Base-by-base conservation (phyloP, 2,888 invertebrate species). In the Synergus itoensis region DNA sequence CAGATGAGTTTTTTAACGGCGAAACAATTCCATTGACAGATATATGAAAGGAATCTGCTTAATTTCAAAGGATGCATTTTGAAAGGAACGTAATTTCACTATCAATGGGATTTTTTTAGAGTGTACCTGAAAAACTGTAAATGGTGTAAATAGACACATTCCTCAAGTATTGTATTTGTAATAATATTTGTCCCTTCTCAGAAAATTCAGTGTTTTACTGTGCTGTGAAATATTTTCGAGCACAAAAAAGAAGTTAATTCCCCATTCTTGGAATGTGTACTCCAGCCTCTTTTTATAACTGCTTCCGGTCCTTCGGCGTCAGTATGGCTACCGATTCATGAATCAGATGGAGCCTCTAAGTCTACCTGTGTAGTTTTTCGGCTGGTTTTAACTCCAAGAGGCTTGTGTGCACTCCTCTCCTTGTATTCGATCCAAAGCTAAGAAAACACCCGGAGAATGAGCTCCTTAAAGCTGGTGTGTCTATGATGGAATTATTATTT, bases 401-500 rank as follows among this genome's bases (percentile, higher is more conserved):
- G 60, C 60, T 60, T 60, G 21, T 60, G 60, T 60, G 36, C 73
- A 73, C 73, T 73, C 73, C 28, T 73, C 73, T 73, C 48, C 53
- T 73, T 73, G 53, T 53, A 53, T 73, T 48, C 36, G 28, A 73
- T 53, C 48, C 73, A 53, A 60, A 53, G 73, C 48, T 53, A 53
- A 73, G 53, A 73, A 73, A 73, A 73, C 73, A 73, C 11, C 21
- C 9, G n/a, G n/a, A 73, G 73, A 53, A 73, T 21, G 21, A 60
- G 60, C n/a, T 21, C 45, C 40, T 43, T 45, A 18, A 53, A 53
- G 36, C n/a, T 48, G 48, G 48, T 53, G 73, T 73, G 73, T 53
- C 73, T 73, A 73, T 53, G 48, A 53, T 53, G 73, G 16, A 73
- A 36, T 73, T 73, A 73, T 73, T 73, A 73, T 73, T 73, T 73